Base-by-base conservation (phyloP, 2,888 invertebrate species). In the Erebia palarica region DNA sequence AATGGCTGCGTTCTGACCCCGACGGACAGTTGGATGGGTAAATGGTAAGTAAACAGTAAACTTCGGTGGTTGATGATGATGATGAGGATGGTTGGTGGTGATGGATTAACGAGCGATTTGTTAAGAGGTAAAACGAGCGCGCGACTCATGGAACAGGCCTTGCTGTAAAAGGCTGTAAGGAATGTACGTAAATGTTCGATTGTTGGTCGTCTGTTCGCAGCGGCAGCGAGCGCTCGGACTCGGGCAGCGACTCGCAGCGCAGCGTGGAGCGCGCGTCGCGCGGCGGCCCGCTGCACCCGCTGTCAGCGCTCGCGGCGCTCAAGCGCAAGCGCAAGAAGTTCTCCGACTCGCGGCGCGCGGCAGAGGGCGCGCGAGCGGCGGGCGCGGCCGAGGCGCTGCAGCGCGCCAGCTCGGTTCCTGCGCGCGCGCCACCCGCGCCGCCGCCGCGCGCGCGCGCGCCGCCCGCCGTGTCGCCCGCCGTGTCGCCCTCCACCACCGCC, bases 281-380 rank as follows among this genome's bases (percentile, higher is more conserved):
- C 77, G 77, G 81, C 74, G 84, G 87, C 8, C 86, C 90, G 76
- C 84, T 87, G 80, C 90, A 87, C 76, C 90, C 92, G 81, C 85
- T 95, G 69, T 89, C 94, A 44, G 96, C 96, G 68, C 92, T 97
- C 75, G 96, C 96, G 1, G 95, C 96, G 36, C 93, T 97, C 70
- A 96, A 96, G 84, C 95, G 96, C 83, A 97, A 97, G 87, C 94
- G 97, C 76, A 97, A 97, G 89, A 97, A 97, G 86, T 97, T 97
- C 89, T 96, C 96, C 0, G 96, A 96, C 76, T 97, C 97, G 73
- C 94, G 96, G 79, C 95, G 81, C 82, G 78, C 82, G 84, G 82
- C 86, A 87, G 86, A 87, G 88, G 75, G 83, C 81, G 83, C 84
- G 81, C 69, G 57, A 4, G 27, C 81, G 81, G 80, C 81, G 79